Evolutionary conservation across 2,797 vertebrate genomes (phyloP).

Genomic region (Perodicticus potto): DNA sequence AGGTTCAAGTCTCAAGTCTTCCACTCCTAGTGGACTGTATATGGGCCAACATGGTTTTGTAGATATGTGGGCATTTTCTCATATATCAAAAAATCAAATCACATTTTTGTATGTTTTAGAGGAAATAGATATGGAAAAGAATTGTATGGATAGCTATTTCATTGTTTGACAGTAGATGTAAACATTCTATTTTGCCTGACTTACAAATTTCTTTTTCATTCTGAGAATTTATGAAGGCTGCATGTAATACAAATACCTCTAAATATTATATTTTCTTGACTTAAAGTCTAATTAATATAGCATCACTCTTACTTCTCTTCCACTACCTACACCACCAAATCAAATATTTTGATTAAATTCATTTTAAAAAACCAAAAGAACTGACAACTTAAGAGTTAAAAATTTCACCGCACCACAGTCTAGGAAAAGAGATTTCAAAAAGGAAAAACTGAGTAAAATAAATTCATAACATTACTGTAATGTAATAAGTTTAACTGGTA

Average conservation of each 20-base stretch:
- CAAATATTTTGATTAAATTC: not conserved
- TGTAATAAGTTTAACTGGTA: not conserved
- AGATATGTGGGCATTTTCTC: not conserved
- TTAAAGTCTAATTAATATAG: not conserved
- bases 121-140: not conserved
- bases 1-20: not conserved
- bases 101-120: not conserved
- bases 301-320: not conserved
- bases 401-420: not conserved
- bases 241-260: not conserved
- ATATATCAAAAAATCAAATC: not conserved
- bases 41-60: not conserved
- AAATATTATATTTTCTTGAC: not conserved
- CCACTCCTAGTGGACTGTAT: accelerated
- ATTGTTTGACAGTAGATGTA: not conserved
- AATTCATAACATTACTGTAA: not conserved
- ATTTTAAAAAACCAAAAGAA: not conserved
- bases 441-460: not conserved
- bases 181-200: not conserved
- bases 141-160: not conserved
- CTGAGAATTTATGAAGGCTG: not conserved
- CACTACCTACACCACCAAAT: not conserved
- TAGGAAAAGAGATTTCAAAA: not conserved
- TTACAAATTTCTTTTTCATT: not conserved
- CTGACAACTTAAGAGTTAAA: not conserved